Base-by-base conservation (phyloP, 2,888 invertebrate genomes). In the Drosophila barbarae region DNA sequence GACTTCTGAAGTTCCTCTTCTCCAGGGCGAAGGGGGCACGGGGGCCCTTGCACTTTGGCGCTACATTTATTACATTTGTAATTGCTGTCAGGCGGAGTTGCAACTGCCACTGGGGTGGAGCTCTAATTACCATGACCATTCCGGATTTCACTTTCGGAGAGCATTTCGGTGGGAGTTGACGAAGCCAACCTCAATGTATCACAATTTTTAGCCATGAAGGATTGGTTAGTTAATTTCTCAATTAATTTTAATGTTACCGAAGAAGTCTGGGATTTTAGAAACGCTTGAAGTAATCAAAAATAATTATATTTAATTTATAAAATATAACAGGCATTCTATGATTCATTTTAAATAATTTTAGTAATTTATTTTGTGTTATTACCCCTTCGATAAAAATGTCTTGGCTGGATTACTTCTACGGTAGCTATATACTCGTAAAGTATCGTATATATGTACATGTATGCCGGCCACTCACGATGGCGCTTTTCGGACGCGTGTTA, bases 1-100 rank as follows among this genome's bases (percentile, higher is more conserved):
- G 82, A 84, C 82, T 82, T 84, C 69, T 82, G 70, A 78, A 82
- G 82, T 83, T 79, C 56, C 60, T 72, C 71, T 35, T 8, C 49
- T 49, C 42, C 26, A 26, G 64, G 67, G 46, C 71, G 71, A 72
- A 72, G 70, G 74, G 77, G 8, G 18, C 46, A 2, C 18, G 30
- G 42, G 18, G 12, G 12, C 30, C 5, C 44, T 30, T 46, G 76
- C 76, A 83, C 79, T 78, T 82, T 84, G 77, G 64, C 69, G 77
- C 69, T 84, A 83, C 81, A 85, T 83, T 82, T 82, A 82, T 82
- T 82, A 80, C 85, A 85, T 85, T 85, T 85, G 84, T 81, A 81
- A 81, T 81, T 81, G 81, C 85, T 81, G 85, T 81, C 81, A 84
- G 83, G 76, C 71, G 74, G 72, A 76, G 72, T 66, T 41, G 69